A percentile compares a stretch with the other conserved stretches of the same genome.
phyloP scores from a whole-genome alignment of 2,797 vertebrate species.

The Capromys pilorides region DNA sequence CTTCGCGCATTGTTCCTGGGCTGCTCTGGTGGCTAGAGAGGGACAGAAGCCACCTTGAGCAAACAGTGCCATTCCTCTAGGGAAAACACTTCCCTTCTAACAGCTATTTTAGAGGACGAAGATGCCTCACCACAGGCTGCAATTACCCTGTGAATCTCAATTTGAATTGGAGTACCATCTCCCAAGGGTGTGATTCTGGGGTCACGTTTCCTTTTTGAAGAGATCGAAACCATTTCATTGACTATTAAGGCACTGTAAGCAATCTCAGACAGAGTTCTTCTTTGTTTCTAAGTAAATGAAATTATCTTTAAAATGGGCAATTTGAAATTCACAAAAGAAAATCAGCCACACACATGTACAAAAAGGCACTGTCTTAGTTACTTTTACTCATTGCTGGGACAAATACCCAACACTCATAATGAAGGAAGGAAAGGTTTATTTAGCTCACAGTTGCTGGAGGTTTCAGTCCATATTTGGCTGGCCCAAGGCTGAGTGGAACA shows the following conservation, averaged over 20 bases:
- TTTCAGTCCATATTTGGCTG: no score
- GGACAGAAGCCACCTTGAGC: background rate
- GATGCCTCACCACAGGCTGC: conserved; percentile 51
- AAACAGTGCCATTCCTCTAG: conserved; percentile 31
- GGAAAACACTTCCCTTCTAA: conserved; percentile 50
- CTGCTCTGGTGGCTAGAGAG: background rate
- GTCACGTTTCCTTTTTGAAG: conserved; percentile 68
- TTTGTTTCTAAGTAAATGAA: conserved; percentile 60
- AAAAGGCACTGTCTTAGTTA: no score
- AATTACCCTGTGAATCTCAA: conserved; percentile 78
- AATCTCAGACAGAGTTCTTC: background rate
- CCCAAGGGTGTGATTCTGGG: conserved; percentile 69
- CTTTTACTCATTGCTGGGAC: no score
- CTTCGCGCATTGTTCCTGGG: conserved; percentile 62
- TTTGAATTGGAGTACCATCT: conserved; percentile 62
- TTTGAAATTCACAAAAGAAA: background rate
- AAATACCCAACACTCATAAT: no score
- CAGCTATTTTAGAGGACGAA: conserved; percentile 66
- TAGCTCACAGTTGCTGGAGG: no score
- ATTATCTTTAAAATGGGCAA: conserved; percentile 38
- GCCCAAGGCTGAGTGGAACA: no score
- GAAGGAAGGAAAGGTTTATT: no score
- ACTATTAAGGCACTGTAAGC: conserved; percentile 58
- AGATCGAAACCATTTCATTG: conserved; percentile 57
- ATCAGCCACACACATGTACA: background rate